Conservation (phyloP, 2,797 vertebrate species). For the Erethizon dorsatum region DNA sequence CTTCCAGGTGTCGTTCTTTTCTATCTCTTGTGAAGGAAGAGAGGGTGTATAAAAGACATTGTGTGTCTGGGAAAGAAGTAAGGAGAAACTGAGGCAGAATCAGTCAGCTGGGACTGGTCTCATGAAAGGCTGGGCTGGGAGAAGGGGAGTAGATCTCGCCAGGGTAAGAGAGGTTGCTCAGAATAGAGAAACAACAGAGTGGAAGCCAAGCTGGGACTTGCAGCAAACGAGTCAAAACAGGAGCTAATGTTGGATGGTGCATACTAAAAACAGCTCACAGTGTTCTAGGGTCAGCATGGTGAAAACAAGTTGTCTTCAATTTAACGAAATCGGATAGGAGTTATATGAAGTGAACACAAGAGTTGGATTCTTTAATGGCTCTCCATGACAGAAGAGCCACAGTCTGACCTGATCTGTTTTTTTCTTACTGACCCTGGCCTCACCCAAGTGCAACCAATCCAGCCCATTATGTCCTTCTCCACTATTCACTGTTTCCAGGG, state of each 20-base stretch:
- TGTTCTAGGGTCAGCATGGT: constrained; percentile 35
- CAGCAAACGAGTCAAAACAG: constrained; percentile 58
- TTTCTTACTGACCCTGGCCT: neutral
- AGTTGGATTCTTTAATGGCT: neutral
- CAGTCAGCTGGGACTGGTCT: neutral
- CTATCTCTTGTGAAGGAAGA: neutral
- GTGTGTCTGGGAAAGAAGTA: neutral
- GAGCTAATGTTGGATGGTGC: neutral
- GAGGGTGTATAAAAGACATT: neutral
- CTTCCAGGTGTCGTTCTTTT: neutral
- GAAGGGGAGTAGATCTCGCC: neutral
- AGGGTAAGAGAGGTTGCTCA: constrained; percentile 18
- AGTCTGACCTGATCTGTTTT: neutral
- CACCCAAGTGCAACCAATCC: neutral
- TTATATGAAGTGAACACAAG: neutral
- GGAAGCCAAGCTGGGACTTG: neutral
- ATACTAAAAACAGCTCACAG: constrained; percentile 35
- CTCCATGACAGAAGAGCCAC: neutral
- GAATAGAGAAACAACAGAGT: constrained; percentile 9
- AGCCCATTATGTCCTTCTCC: neutral
- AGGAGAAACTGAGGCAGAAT: neutral
- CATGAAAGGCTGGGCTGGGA: neutral
- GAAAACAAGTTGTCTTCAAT: constrained; percentile 61
- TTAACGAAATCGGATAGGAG: constrained; percentile 8
- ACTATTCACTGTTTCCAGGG: neutral